phyloP scores from a whole-genome alignment of 2,888 invertebrate genomes.

The Apodemia mormo region DNA sequence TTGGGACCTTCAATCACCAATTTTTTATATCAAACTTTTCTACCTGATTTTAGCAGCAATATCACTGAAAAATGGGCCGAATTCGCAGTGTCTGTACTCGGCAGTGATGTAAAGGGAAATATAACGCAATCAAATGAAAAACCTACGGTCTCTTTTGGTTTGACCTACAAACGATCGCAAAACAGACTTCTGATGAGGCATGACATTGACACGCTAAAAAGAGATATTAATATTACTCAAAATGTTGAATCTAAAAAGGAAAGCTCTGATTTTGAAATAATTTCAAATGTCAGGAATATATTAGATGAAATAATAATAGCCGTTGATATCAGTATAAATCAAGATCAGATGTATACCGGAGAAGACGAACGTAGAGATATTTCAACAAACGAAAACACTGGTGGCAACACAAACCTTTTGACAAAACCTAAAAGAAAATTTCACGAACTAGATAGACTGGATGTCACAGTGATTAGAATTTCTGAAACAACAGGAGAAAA shows the following conservation, averaged over 20 bases:
- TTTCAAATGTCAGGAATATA: conserved; percentile 60
- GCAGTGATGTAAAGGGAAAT: conserved; percentile 46
- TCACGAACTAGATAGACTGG: conserved; percentile 82
- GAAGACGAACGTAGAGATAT: conserved; percentile 55
- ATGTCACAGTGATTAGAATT: conserved; percentile 84
- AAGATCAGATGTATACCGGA: conserved; percentile 69
- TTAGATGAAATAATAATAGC: conserved; percentile 80
- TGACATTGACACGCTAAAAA: conserved; percentile 38
- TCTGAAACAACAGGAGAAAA: conserved; percentile 46
- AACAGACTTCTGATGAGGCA: conserved; percentile 77
- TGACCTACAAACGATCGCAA: conserved; percentile 82
- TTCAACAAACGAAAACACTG: conserved; percentile 22
- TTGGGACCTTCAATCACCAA: conserved; percentile 66
- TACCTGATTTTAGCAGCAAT: conserved; percentile 56
- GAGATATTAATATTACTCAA: not conserved
- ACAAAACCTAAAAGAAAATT: conserved; percentile 57
- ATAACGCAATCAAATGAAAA: conserved; percentile 45
- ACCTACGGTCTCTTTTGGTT: conserved; percentile 74
- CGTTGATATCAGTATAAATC: conserved; percentile 82
- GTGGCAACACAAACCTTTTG: conserved; percentile 48
- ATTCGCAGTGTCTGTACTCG: conserved; percentile 79
- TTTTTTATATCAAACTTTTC: conserved; percentile 57
- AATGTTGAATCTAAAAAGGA: conserved; percentile 23
- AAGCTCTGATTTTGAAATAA: conserved; percentile 28
- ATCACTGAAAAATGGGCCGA: conserved; percentile 77